phyloP scores from a whole-genome alignment of 2,113 vertebrate species.

The Hirundichthys speculiger region DNA sequence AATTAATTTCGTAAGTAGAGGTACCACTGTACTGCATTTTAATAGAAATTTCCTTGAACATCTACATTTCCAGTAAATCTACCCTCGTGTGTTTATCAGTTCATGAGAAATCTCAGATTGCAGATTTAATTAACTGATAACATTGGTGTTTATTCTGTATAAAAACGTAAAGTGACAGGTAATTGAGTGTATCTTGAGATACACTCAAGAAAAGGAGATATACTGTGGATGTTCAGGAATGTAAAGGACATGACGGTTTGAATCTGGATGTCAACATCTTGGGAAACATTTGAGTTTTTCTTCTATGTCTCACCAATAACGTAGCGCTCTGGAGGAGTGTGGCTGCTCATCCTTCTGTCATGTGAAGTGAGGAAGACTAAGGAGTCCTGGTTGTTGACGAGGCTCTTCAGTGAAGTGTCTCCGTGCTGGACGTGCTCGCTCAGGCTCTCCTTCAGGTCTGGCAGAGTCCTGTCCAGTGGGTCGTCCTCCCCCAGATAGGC shows the following conservation, averaged over 20 bases:
- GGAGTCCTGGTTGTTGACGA: constrained; percentile 78
- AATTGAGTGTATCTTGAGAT: neutral
- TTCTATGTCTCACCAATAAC: constrained; percentile 75
- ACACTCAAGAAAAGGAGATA: neutral
- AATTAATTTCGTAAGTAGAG: too few relatives aligned
- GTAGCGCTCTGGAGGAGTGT: constrained; percentile 69
- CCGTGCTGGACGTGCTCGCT: constrained; percentile 69
- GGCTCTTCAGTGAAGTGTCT: constrained; percentile 71
- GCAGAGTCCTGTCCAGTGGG: constrained; percentile 81
- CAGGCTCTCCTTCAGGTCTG: constrained; percentile 67
- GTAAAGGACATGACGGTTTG: neutral
- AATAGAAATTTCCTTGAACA: too few relatives aligned
- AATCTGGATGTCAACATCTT: neutral
- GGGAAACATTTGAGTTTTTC: neutral
- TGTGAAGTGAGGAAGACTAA: constrained; percentile 79
- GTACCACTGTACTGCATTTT: too few relatives aligned
- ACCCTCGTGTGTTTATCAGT: too few relatives aligned
- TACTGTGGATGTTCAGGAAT: neutral
- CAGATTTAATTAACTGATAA: too few relatives aligned
- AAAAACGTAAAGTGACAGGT: neutral
- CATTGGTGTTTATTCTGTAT: neutral
- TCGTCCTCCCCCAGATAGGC: constrained; percentile 89
- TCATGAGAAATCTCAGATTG: too few relatives aligned
- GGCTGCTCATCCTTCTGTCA: constrained; percentile 78
- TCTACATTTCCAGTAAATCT: too few relatives aligned